A percentile compares a stretch with the other conserved stretches of the same genome.
Conservation (phyloP, 2,888 invertebrate species). For the Pyrochroa serraticornis region DNA sequence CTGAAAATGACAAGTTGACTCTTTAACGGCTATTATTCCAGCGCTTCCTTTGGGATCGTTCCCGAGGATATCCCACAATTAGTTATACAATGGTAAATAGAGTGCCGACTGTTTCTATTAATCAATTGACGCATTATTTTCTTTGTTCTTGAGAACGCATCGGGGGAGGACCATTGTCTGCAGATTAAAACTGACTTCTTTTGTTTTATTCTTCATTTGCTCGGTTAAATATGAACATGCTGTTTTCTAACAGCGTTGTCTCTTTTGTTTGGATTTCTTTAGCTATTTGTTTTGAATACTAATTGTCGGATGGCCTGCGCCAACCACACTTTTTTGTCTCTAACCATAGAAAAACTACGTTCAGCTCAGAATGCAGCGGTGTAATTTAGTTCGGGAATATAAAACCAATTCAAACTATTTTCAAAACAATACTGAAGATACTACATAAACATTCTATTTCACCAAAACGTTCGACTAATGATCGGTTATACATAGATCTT, state of each 20-base stretch:
- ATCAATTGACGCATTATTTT: constrained; percentile 39
- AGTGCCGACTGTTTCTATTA: constrained; percentile 41
- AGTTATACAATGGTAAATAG: constrained; percentile 38
- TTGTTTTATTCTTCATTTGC: constrained; percentile 39
- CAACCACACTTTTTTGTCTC: no score
- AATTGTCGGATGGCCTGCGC: neutral
- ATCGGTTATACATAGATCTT: no score
- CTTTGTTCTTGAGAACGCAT: constrained; percentile 27
- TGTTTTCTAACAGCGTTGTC: constrained; percentile 15
- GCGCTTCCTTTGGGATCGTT: neutral
- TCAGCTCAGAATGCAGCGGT: no score
- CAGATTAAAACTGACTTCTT: constrained; percentile 38
- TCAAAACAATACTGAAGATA: no score
- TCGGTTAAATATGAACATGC: constrained; percentile 35
- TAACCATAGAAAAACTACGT: no score
- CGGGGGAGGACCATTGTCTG: constrained; percentile 31
- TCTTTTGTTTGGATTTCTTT: constrained; percentile 12
- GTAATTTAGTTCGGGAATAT: no score
- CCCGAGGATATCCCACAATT: constrained; percentile 30
- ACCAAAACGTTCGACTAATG: no score
- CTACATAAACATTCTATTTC: no score
- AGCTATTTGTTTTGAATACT: constrained; percentile 23
- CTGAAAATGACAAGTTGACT: constrained; percentile 28
- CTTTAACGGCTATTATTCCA: constrained; percentile 17
- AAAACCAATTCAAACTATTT: no score